phyloP scores from a whole-genome alignment of 2,888 invertebrate species.

The Ferdinandea cuprea region DNA sequence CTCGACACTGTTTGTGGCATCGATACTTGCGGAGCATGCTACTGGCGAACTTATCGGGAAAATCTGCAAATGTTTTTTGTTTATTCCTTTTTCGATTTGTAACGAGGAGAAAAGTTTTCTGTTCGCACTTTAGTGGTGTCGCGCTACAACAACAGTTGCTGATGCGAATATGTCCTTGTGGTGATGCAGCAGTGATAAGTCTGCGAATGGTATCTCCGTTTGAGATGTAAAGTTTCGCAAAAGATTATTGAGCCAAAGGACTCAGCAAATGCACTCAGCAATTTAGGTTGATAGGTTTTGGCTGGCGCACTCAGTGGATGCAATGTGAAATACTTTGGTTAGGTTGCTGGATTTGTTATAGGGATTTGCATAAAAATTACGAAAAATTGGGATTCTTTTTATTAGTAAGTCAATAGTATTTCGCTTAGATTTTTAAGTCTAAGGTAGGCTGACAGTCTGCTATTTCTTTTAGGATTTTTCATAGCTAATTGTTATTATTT shows the following conservation, averaged over 20 bases:
- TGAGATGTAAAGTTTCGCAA: constrained; percentile 48
- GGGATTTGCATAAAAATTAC: too few relatives aligned
- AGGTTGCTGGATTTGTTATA: not conserved
- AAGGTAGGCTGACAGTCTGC: too few relatives aligned
- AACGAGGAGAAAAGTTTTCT: constrained; percentile 22
- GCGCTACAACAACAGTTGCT: constrained; percentile 41
- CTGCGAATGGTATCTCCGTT: constrained; percentile 33
- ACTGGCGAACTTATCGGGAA: constrained; percentile 43
- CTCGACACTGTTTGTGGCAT: constrained; percentile 2
- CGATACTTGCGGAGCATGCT: constrained; percentile 9
- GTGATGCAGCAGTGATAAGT: constrained; percentile 28
- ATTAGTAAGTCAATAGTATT: too few relatives aligned
- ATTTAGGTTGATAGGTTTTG: constrained; percentile 9
- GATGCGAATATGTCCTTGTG: constrained; percentile 20
- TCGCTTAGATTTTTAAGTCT: too few relatives aligned
- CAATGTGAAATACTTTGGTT: not conserved
- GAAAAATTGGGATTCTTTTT: too few relatives aligned
- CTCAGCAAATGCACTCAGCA: constrained; percentile 10
- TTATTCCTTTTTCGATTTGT: not conserved
- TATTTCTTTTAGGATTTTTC: too few relatives aligned
- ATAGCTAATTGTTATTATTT: too few relatives aligned
- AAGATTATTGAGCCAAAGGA: constrained; percentile 17
- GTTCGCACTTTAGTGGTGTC: constrained; percentile 48
- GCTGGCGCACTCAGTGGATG: not conserved
- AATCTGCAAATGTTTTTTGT: constrained; percentile 41